phyloP scores from a whole-genome alignment of 2,113 vertebrate genomes.

The Trochalopteron elliotii region DNA sequence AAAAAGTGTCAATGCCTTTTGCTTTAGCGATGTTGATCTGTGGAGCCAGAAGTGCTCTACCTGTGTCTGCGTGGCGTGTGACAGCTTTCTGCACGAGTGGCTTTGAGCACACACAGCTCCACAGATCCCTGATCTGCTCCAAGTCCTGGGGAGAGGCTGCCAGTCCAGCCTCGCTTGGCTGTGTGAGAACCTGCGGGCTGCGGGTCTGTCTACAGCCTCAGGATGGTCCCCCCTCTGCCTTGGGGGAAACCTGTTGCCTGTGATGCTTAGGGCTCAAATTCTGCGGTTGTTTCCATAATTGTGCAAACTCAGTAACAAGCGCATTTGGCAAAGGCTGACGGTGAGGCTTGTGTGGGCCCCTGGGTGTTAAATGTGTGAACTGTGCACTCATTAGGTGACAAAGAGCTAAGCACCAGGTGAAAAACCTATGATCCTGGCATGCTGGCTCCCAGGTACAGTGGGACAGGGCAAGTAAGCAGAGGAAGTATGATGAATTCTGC shows the following conservation, averaged over 20 bases:
- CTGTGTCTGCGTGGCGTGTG: neutral
- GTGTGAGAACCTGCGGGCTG: neutral
- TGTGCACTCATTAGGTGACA: neutral
- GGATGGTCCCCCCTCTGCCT: neutral
- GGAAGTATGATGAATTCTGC: neutral
- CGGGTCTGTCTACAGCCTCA: neutral
- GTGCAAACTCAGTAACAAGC: neutral
- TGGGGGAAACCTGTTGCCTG: neutral
- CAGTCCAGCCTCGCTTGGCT: neutral
- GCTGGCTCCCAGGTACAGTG: neutral
- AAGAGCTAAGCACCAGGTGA: neutral
- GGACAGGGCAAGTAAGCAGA: neutral
- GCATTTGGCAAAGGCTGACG: neutral
- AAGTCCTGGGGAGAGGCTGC: neutral
- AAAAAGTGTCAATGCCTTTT: slow-evolving; percentile 5
- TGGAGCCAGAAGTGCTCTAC: neutral
- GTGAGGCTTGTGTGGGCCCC: neutral
- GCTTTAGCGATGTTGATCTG: neutral
- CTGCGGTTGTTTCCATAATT: neutral
- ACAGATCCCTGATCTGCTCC: neutral
- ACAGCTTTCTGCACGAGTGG: slow-evolving; percentile 9
- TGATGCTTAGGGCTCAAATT: accelerated
- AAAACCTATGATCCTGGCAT: neutral
- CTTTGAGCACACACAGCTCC: neutral
- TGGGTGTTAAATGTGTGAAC: neutral